These are phyloP conservation scores for Protonemura montana DNA, from an alignment of 2,888 invertebrate genomes.

Conservation along the genomic window DNA sequence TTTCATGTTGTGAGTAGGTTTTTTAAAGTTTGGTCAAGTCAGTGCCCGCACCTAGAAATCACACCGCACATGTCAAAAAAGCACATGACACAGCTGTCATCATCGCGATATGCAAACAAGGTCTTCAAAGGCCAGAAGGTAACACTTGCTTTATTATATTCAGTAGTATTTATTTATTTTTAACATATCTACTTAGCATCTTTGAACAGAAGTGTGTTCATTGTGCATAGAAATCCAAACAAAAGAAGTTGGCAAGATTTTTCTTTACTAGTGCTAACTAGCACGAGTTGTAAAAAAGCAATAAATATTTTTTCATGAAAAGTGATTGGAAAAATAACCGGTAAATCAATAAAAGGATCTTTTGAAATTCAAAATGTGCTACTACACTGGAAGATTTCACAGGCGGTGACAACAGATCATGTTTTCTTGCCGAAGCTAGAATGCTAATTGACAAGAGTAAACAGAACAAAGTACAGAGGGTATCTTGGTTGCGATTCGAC, in stretches of 20 bases:
- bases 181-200: neutral
- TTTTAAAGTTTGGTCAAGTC: neutral
- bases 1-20: neutral
- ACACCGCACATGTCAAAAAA: neutral
- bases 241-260: neutral
- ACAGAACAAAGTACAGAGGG: neutral
- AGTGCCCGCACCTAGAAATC: neutral
- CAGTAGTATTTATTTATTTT: neutral
- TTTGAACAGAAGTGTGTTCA: conserved; percentile 7
- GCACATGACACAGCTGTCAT: neutral
- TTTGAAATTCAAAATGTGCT: neutral
- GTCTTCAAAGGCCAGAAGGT: neutral
- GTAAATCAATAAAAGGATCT: neutral
- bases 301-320: neutral
- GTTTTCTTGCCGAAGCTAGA: neutral
- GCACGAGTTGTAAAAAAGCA: neutral
- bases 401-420: neutral
- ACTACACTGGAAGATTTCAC: neutral
- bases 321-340: neutral
- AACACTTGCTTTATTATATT: neutral
- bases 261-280: neutral
- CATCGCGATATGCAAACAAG: neutral
- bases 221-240: neutral
- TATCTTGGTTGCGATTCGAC: neutral
- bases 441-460: neutral